Percentiles rank a stretch among this genome's conserved stretches.
phyloP scores from a whole-genome alignment of 2,888 invertebrate species.

The Petrolisthes manimaculis region DNA sequence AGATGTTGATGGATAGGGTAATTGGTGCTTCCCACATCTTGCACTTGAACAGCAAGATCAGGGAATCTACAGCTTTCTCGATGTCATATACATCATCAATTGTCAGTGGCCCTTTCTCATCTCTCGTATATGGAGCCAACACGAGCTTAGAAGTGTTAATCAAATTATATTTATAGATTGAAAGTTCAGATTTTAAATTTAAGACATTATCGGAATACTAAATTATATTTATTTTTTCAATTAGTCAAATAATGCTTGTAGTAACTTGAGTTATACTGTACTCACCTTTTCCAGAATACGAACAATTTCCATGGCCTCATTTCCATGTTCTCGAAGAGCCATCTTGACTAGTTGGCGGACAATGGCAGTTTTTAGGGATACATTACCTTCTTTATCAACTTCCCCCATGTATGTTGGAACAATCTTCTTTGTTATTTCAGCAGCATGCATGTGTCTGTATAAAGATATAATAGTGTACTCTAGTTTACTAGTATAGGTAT shows the following conservation, averaged over 20 bases:
- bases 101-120: not conserved
- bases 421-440: not conserved
- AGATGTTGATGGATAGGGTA: not conserved
- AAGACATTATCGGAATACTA: too few relatives aligned
- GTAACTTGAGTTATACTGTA: not conserved
- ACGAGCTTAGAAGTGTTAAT: not conserved
- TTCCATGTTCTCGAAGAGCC: not conserved
- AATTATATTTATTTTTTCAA: too few relatives aligned
- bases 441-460: too few relatives aligned
- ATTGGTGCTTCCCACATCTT: not conserved
- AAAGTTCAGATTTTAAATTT: too few relatives aligned
- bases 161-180: too few relatives aligned
- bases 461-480: too few relatives aligned
- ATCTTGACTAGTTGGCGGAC: not conserved
- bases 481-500: too few relatives aligned
- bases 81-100: not conserved
- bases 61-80: not conserved
- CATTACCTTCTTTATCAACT: not conserved
- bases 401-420: not conserved
- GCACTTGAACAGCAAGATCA: not conserved
- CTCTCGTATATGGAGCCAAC: not conserved
- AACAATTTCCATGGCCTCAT: not conserved
- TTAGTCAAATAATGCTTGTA: too few relatives aligned
- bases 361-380: not conserved
- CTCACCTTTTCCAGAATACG: not conserved